Evolutionary conservation across 2,797 vertebrate genomes (phyloP).

Genomic region (Spea hammondii): DNA sequence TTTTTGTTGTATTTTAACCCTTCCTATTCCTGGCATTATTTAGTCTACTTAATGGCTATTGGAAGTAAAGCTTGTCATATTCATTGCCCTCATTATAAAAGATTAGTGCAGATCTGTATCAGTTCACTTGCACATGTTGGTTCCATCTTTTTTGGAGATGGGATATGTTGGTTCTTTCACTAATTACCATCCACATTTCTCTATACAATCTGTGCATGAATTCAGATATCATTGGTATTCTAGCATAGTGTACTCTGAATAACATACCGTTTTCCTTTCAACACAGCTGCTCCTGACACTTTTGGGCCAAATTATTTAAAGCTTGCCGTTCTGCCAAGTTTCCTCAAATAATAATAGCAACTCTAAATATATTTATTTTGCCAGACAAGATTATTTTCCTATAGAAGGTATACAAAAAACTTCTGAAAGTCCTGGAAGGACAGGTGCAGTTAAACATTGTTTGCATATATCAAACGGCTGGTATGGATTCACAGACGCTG

Average conservation of each 20-base stretch:
- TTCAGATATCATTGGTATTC: neutral
- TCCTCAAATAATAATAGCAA: too few species aligned
- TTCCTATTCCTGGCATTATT: too few species aligned
- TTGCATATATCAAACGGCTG: too few species aligned
- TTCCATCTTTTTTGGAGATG: neutral
- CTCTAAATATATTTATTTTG: too few species aligned
- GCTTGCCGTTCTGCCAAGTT: neutral
- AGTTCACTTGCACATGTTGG: neutral
- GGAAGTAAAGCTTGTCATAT: too few species aligned
- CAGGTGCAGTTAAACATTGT: too few species aligned
- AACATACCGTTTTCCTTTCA: neutral
- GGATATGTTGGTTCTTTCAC: neutral
- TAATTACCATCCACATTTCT: neutral
- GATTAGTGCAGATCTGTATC: neutral
- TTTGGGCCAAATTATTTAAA: neutral
- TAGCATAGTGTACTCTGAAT: neutral
- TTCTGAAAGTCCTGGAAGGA: too few species aligned
- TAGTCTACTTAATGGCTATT: too few species aligned
- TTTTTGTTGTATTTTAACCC: too few species aligned
- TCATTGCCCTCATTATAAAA: neutral
- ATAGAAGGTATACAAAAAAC: too few species aligned
- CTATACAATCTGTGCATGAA: conserved; percentile 3
- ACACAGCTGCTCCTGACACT: neutral
- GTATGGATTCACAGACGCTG: too few species aligned
- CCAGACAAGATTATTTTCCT: too few species aligned